Evolutionary conservation across 2,113 vertebrate species (phyloP).

Genomic region (Oryzias celebensis): DNA sequence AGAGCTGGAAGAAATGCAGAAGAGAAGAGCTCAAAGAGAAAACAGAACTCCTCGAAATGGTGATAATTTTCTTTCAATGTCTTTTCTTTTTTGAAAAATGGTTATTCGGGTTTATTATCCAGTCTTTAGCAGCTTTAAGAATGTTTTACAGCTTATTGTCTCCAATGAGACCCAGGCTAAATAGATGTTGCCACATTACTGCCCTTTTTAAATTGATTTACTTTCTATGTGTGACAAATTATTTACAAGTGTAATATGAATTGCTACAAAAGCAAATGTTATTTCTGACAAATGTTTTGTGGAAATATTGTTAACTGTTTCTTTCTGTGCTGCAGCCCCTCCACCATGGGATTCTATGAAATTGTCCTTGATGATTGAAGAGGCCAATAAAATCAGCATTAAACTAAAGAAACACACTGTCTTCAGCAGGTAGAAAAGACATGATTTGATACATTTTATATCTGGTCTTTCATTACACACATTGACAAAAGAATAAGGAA

Average conservation of each 20-base stretch:
- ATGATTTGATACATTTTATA: fast-evolving
- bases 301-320: not conserved
- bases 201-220: no score
- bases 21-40: slow-evolving; percentile 65
- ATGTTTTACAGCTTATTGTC: no score
- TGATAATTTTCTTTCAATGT: slow-evolving; percentile 19
- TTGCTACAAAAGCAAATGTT: not conserved
- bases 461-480: not conserved
- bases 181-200: no score
- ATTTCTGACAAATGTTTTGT: not conserved
- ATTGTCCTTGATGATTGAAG: slow-evolving; percentile 92
- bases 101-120: no score
- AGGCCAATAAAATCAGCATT: slow-evolving; percentile 89
- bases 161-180: no score
- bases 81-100: no score
- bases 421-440: slow-evolving; percentile 83
- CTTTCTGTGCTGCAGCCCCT: slow-evolving; percentile 67
- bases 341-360: slow-evolving; percentile 91
- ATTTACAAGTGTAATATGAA: not conserved
- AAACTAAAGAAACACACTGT: slow-evolving; percentile 82
- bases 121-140: no score
- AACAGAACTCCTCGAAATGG: slow-evolving; percentile 53
- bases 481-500: not conserved
- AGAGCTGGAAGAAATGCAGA: slow-evolving; percentile 86
- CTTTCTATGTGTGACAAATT: no score